These are phyloP conservation scores for Microplitis deprimator DNA, from an alignment of 2,888 invertebrate species.

Conservation along the genomic window DNA sequence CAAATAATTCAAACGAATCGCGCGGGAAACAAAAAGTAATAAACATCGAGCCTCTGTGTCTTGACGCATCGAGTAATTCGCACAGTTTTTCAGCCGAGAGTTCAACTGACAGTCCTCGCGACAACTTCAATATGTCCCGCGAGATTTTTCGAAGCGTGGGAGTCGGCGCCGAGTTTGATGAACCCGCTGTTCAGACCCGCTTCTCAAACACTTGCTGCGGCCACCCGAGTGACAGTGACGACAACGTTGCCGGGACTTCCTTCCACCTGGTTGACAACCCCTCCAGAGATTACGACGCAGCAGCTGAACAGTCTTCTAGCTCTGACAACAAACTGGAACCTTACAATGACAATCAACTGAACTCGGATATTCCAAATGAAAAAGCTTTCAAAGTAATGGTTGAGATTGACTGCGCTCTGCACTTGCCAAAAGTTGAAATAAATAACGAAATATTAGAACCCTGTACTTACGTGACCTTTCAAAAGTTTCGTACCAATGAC, in stretches of 20 bases:
- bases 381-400: constrained; percentile 72
- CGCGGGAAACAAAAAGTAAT: constrained; percentile 31
- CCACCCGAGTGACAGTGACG: constrained; percentile 18
- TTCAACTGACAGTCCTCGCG: constrained; percentile 57
- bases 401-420: constrained; percentile 75
- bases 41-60: constrained; percentile 47
- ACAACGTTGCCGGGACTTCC: constrained; percentile 1
- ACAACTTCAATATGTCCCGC: constrained; percentile 58
- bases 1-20: constrained; percentile 21
- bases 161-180: constrained; percentile 66
- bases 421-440: constrained; percentile 72
- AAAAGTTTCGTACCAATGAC: constrained; percentile 64
- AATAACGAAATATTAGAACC: constrained; percentile 72
- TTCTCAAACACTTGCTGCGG: background rate
- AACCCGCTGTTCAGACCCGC: constrained; percentile 52
- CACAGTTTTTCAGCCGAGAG: constrained; percentile 56
- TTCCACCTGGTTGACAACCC: background rate
- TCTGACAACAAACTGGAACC: background rate
- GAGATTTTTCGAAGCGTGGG: constrained; percentile 66
- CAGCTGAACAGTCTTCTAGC: background rate
- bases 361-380: background rate
- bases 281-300: background rate
- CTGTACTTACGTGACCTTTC: constrained; percentile 77
- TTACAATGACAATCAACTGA: background rate
- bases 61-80: constrained; percentile 53